Evolutionary conservation across 92 coral and sea anemone species (phyloP).

Genomic region (Ricordea florida): DNA sequence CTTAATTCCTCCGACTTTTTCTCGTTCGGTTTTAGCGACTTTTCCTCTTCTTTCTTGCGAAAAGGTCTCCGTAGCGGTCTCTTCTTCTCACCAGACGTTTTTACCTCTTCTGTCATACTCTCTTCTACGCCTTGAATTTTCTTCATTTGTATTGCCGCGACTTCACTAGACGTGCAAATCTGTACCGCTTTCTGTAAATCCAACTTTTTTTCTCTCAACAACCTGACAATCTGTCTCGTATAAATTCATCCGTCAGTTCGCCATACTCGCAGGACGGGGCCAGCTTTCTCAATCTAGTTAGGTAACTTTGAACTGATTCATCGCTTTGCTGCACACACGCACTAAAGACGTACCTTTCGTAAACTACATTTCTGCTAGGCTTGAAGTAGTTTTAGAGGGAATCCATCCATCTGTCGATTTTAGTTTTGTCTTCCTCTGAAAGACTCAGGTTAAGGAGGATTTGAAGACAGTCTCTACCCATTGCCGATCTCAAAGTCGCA

Average conservation of each 20-base stretch:
- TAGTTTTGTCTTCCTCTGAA: constrained; percentile 4
- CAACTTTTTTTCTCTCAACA: constrained; percentile 47
- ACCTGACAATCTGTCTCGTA: constrained; percentile 52
- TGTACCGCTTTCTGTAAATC: constrained; percentile 41
- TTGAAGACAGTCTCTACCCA: constrained; percentile 40
- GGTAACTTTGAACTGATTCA: constrained; percentile 41
- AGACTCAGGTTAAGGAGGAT: constrained; percentile 10
- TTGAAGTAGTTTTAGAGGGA: constrained; percentile 43
- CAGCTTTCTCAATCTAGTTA: constrained; percentile 35
- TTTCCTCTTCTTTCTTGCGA: not conserved
- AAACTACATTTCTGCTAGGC: constrained; percentile 51
- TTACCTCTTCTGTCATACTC: constrained; percentile 23
- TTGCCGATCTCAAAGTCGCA: constrained; percentile 47
- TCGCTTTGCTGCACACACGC: constrained; percentile 40
- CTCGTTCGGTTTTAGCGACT: not conserved
- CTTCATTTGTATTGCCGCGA: constrained; percentile 28
- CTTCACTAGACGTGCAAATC: constrained; percentile 52
- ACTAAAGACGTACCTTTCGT: constrained; percentile 33
- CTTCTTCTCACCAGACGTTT: constrained; percentile 19
- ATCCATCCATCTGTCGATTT: constrained; percentile 2
- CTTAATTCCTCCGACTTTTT: not conserved
- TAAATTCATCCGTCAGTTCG: constrained; percentile 47
- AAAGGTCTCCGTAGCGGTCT: not conserved
- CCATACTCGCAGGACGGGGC: constrained; percentile 46
- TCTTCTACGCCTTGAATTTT: not conserved